Evolutionary conservation across 2,113 vertebrate genomes (phyloP).

Genomic region (Cepphus grylle): DNA sequence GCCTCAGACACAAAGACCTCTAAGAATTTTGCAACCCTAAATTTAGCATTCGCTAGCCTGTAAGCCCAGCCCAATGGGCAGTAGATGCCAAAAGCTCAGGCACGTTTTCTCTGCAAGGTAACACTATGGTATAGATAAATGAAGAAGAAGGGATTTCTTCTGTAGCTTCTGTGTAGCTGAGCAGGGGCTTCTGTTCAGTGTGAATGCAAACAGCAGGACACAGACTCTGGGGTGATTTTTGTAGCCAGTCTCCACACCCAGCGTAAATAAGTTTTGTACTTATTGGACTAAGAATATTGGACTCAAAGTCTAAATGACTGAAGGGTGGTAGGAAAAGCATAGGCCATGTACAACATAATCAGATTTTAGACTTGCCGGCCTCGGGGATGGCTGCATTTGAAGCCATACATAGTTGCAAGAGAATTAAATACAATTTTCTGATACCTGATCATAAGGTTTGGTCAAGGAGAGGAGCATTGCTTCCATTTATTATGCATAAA

Average conservation of each 20-base stretch:
- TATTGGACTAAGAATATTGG: background rate
- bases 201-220: background rate
- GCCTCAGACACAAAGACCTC: background rate
- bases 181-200: background rate
- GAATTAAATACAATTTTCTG: background rate
- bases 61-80: background rate
- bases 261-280: background rate
- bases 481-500: background rate
- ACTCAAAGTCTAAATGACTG: background rate
- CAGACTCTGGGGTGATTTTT: background rate
- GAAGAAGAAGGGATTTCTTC: background rate
- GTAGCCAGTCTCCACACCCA: background rate
- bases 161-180: background rate
- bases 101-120: background rate
- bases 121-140: background rate
- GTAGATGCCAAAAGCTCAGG: background rate
- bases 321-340: background rate
- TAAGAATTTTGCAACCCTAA: background rate
- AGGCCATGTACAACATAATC: background rate
- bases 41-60: background rate
- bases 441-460: background rate
- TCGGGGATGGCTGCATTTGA: background rate
- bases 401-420: background rate
- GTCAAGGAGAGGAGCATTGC: background rate
- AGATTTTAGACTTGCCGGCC: background rate